Percentiles rank a stretch among this genome's conserved stretches.
Conservation (phyloP, 2,888 invertebrate genomes). For the Parascotia fuliginaria region DNA sequence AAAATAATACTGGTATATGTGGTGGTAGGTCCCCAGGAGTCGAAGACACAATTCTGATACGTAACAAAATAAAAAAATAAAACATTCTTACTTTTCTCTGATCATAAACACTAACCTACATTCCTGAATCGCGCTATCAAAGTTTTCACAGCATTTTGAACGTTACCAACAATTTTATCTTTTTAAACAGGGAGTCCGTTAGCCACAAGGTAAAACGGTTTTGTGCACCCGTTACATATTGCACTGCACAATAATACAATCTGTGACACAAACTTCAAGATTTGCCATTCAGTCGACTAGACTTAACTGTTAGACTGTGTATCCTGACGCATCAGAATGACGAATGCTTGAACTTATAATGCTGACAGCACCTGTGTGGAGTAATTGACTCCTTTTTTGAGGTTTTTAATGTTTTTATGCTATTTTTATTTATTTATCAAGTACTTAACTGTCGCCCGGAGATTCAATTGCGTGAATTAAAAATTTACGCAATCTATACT, state of each 20-base stretch:
- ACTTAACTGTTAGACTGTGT: slow-evolving; percentile 76
- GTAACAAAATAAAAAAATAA: neutral
- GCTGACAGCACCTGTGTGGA: slow-evolving; percentile 57
- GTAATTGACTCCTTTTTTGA: slow-evolving; percentile 65
- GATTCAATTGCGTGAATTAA: too few relatives aligned
- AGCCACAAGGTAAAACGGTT: slow-evolving; percentile 46
- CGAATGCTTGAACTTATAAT: slow-evolving; percentile 74
- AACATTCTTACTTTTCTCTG: too few relatives aligned
- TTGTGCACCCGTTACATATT: slow-evolving; percentile 61
- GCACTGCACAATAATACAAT: slow-evolving; percentile 60
- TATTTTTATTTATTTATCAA: neutral
- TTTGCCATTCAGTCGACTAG: slow-evolving; percentile 82
- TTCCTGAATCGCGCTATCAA: slow-evolving; percentile 65
- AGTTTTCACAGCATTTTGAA: slow-evolving; percentile 48
- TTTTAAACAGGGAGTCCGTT: slow-evolving; percentile 30
- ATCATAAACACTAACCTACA: slow-evolving; percentile 12
- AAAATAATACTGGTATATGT: too few relatives aligned
- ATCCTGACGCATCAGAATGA: slow-evolving; percentile 71
- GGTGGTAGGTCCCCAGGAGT: too few relatives aligned
- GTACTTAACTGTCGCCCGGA: too few relatives aligned
- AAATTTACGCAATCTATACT: too few relatives aligned
- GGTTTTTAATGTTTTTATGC: neutral
- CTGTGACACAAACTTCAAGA: slow-evolving; percentile 66
- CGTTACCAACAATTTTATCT: slow-evolving; percentile 28
- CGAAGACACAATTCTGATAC: too few relatives aligned